phyloP scores from a whole-genome alignment of 2,888 invertebrate species.

The Pomacea canaliculata region DNA sequence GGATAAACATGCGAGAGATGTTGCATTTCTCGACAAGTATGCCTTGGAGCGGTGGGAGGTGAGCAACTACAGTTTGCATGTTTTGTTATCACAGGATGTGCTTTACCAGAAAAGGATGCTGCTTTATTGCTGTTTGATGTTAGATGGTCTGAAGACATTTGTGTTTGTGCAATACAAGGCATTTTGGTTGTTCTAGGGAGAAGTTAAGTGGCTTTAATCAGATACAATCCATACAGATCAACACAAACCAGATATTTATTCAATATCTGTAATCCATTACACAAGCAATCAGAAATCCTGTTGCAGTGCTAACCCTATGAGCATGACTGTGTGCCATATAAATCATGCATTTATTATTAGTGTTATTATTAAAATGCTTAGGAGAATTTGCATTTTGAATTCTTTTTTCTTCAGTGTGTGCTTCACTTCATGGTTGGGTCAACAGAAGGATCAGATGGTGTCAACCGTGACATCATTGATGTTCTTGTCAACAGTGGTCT shows the following conservation, averaged over 20 bases:
- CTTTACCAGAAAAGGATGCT: no score
- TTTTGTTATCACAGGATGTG: no score
- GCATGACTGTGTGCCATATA: no score
- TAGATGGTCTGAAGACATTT: no score
- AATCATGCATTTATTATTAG: no score
- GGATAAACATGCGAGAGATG: constrained; percentile 87
- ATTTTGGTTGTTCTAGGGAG: no score
- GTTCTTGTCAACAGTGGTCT: constrained; percentile 92
- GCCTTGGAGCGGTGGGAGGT: constrained; percentile 92
- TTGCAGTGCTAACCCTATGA: no score
- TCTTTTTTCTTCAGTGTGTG: constrained; percentile 77
- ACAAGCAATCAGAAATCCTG: no score
- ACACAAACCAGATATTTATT: not conserved
- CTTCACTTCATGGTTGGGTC: constrained; percentile 93
- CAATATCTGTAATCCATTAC: not conserved
- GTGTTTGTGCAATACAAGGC: no score
- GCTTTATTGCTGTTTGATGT: no score
- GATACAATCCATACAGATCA: not conserved
- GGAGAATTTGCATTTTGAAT: no score
- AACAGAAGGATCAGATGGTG: constrained; percentile 80
- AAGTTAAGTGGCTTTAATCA: not conserved
- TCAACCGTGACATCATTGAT: constrained; percentile 84
- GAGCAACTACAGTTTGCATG: constrained; percentile 21
- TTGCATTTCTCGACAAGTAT: constrained; percentile 89
- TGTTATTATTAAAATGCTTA: no score